Evolutionary conservation across 1,140 invertebrate species (phyloP), one percentile per base, ranked within the genome.

Genomic region (Apis laboriosa): DNA sequence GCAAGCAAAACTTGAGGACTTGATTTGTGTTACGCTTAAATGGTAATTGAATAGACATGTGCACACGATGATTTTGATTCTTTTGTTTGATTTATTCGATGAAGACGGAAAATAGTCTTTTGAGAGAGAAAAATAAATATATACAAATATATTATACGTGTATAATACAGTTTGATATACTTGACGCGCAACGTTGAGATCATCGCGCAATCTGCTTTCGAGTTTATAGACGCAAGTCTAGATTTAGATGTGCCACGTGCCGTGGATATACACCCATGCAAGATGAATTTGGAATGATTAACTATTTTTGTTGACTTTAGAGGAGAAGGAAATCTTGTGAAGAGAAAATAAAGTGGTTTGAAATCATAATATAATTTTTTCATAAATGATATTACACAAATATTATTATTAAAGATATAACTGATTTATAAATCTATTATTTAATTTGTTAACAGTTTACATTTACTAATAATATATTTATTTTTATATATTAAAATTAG

Each of bases 221-320:
- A 68, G 28, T 67, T 51, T 34, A 24, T 58, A 77, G 56, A 76
- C n/a, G 53, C n/a, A 64, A 68, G 64, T 51, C 56, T 76, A 76
- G 53, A 81, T 76, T 68, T 82, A 77, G 73, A 77, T 34, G 17
- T 21, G 28, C 71, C 71, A 58, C 43, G 21, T 43, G 61, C 8
- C 49, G 75, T 28, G 34, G 24, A 11, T 67, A 11, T 34, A 56
- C 55, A 58, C 55, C 5, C 19, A 24, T 28, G 49, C 43, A 71
- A 24, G 9, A 24, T 61, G 19, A 60, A 28, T 12, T 12, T 4
- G 11, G 60, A 19, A 28, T n/a, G 51, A 51, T 43, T 76, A 5
- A 77, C 28, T 58, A n/a, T 51, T 24, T 51, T 7, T 53, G 53
- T 24, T 68, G 15, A 9, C 24, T 21, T 34, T 49, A 7, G 34